phyloP scores from a whole-genome alignment of 2,113 vertebrate genomes.

The Indri indri region DNA sequence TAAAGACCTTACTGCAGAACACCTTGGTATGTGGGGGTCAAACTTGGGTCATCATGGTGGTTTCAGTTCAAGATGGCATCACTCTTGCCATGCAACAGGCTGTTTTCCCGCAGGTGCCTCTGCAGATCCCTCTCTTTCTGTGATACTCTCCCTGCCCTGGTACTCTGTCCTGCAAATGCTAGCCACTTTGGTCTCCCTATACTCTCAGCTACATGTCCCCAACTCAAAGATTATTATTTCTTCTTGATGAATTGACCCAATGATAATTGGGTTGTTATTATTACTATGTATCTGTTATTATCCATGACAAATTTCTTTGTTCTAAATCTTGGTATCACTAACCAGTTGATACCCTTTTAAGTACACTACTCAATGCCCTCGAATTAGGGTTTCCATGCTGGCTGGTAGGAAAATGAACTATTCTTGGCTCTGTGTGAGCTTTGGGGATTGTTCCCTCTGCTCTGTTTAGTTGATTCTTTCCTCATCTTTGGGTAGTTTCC shows the following conservation, averaged over 20 bases:
- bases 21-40: not conserved
- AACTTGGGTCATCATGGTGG: not conserved
- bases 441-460: not conserved
- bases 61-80: not conserved
- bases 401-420: not conserved
- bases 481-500: not conserved
- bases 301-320: not conserved
- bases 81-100: not conserved
- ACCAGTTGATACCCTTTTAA: not conserved
- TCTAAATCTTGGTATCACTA: not conserved
- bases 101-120: not conserved
- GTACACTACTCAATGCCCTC: not conserved
- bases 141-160: not conserved
- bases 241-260: not conserved
- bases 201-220: not conserved
- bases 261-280: no score
- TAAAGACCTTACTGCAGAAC: not conserved
- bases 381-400: not conserved
- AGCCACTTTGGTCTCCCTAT: not conserved
- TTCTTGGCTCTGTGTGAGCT: not conserved
- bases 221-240: not conserved
- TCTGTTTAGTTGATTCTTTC: constrained; percentile 20
- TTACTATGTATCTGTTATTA: not conserved
- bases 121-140: not conserved
- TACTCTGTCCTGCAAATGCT: not conserved